A percentile compares a stretch with the other conserved stretches of the same genome.
These are phyloP conservation scores for Chromobotia macracanthus DNA, from an alignment of 2,797 vertebrate species.

Conservation along the genomic window DNA sequence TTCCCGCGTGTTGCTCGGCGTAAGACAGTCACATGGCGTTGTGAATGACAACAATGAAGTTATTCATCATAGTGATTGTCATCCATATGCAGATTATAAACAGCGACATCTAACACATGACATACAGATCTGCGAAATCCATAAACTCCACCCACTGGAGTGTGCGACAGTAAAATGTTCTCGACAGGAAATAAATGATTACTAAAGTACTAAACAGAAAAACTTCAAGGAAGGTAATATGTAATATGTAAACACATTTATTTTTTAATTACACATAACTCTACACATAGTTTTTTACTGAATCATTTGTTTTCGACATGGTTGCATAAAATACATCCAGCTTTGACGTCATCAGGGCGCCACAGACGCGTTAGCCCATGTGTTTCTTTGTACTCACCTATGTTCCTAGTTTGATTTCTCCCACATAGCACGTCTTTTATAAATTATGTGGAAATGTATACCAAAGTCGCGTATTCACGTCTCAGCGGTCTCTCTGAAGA, in stretches of 20 bases:
- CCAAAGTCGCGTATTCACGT: conserved; percentile 73
- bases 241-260: neutral
- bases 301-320: neutral
- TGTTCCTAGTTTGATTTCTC: neutral
- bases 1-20: conserved; percentile 51
- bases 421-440: neutral
- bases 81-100: neutral
- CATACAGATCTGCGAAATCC: conserved; percentile 17
- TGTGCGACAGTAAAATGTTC: conserved; percentile 57
- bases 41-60: conserved; percentile 1
- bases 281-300: neutral
- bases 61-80: neutral
- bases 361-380: neutral
- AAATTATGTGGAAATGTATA: conserved; percentile 52
- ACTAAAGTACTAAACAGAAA: neutral
- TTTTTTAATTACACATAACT: neutral
- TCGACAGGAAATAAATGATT: neutral
- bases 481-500: conserved; percentile 63
- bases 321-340: neutral
- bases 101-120: neutral
- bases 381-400: neutral
- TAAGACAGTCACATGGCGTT: conserved; percentile 11
- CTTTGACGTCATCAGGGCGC: neutral
- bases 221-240: neutral
- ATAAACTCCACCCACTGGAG: neutral